Evolutionary conservation across 2,113 vertebrate species (phyloP).

Genomic region (Zosterops lateralis): DNA sequence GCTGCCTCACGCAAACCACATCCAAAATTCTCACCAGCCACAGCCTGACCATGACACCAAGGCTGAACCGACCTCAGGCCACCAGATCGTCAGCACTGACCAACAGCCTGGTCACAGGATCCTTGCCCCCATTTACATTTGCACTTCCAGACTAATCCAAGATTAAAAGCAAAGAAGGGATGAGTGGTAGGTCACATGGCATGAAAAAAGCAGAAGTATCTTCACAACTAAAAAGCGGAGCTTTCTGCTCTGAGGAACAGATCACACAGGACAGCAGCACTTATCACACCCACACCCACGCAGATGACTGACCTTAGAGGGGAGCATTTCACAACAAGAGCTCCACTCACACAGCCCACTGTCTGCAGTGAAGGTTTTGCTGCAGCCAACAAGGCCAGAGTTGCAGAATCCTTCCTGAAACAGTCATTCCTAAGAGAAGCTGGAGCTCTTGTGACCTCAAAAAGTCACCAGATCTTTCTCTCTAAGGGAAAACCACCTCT

Average conservation of each 20-base stretch:
- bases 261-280: neutral
- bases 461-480: neutral
- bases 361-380: neutral
- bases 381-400: neutral
- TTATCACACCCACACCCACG: neutral
- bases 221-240: neutral
- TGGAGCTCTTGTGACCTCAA: neutral
- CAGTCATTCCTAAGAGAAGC: neutral
- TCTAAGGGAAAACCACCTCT: neutral
- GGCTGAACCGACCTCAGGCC: neutral
- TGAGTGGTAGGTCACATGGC: neutral
- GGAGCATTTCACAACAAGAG: neutral
- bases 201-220: constrained; percentile 38
- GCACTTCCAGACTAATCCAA: neutral
- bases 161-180: constrained; percentile 2
- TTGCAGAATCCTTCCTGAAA: neutral
- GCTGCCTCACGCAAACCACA: neutral
- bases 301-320: neutral
- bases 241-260: neutral
- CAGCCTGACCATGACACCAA: neutral
- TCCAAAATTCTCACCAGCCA: neutral
- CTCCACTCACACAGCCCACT: neutral
- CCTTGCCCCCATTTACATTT: neutral
- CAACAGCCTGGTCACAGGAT: neutral
- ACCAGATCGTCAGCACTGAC: neutral